Conservation (phyloP, 1,140 invertebrate species). For the Polypedilum pembai region DNA sequence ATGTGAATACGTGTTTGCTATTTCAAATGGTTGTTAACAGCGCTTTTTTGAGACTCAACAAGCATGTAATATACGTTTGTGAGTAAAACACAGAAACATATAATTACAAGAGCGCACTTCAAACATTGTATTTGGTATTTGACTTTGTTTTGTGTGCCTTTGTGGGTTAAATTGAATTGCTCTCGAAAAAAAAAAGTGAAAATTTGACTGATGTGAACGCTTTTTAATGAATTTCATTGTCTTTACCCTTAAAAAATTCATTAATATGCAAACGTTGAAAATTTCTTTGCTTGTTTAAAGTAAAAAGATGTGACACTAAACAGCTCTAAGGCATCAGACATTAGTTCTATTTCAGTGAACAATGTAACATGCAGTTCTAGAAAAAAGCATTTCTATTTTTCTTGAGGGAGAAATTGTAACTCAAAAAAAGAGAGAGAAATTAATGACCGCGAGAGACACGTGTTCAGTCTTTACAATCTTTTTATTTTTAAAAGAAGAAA, state of each 20-base stretch:
- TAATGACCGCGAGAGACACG: constrained; percentile 15
- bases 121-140: background rate
- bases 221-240: background rate
- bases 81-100: background rate
- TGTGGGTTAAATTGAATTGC: background rate
- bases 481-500: background rate
- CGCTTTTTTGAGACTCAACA: background rate
- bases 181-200: background rate
- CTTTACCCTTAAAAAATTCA: background rate
- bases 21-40: constrained; percentile 3
- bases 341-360: background rate
- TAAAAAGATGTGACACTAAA: constrained; percentile 6
- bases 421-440: background rate
- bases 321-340: constrained; percentile 9
- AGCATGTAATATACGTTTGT: background rate
- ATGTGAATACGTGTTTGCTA: background rate
- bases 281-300: background rate
- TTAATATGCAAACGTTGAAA: background rate
- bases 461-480: constrained; percentile 8
- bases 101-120: background rate
- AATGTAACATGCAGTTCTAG: background rate
- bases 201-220: background rate
- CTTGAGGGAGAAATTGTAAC: background rate
- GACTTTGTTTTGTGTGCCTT: background rate
- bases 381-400: background rate